Conservation (phyloP, 2,888 invertebrate genomes). For the Liodrosophila aerea region DNA sequence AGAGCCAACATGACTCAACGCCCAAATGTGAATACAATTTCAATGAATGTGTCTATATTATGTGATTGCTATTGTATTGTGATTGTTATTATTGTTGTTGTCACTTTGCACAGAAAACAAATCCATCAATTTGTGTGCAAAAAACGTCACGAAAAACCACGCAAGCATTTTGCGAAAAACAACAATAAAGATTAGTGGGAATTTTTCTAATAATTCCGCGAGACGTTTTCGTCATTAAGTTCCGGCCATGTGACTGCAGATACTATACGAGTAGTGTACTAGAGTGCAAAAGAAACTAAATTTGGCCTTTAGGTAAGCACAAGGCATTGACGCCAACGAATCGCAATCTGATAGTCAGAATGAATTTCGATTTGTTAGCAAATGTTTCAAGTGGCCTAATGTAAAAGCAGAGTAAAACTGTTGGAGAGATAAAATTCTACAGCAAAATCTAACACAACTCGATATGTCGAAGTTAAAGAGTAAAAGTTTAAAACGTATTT, state of each 20-base stretch:
- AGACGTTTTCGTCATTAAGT: slow-evolving; percentile 38
- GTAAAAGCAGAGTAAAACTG: too few species aligned
- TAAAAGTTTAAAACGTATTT: slow-evolving; percentile 7
- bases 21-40: slow-evolving; percentile 44
- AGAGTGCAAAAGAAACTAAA: slow-evolving; percentile 35
- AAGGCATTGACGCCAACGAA: slow-evolving; percentile 20
- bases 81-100: background rate
- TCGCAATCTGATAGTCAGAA: slow-evolving; percentile 17
- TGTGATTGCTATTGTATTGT: slow-evolving; percentile 1
- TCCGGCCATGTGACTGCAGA: slow-evolving; percentile 48
- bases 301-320: slow-evolving; percentile 38
- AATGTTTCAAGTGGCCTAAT: too few species aligned
- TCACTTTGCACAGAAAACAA: slow-evolving; percentile 25
- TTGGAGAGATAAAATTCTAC: too few species aligned
- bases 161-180: slow-evolving; percentile 22
- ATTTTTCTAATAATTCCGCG: slow-evolving; percentile 10
- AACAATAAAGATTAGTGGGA: background rate
- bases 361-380: slow-evolving; percentile 1
- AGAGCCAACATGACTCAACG: slow-evolving; percentile 47
- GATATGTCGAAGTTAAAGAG: background rate
- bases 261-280: too few species aligned
- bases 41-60: slow-evolving; percentile 33
- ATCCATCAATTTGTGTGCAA: slow-evolving; percentile 44
- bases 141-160: slow-evolving; percentile 58
- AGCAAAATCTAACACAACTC: too few species aligned